Conservation (phyloP, 2,888 invertebrate species). For the Aphidius colemani region DNA sequence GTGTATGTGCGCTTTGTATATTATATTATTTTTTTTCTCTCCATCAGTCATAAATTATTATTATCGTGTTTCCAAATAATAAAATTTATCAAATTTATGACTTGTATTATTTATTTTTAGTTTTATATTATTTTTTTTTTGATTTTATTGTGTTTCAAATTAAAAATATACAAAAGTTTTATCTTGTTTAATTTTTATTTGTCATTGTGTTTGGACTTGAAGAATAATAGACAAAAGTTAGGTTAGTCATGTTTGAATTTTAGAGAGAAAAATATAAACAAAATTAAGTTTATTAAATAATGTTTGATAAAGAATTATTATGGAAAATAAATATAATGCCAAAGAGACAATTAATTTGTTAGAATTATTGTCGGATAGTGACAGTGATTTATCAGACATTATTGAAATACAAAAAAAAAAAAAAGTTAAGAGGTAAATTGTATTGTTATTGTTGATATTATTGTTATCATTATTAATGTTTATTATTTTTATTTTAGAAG, state of each 20-base stretch:
- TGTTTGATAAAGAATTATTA: constrained; percentile 27
- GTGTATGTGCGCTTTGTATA: too few relatives aligned
- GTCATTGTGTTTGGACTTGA: neutral
- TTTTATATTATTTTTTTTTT: neutral
- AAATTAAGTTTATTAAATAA: neutral
- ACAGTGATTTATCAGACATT: constrained; percentile 67
- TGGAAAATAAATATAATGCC: constrained; percentile 55
- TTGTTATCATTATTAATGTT: neutral
- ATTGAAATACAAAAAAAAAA: constrained; percentile 64
- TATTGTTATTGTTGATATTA: constrained; percentile 10
- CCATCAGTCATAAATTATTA: too few relatives aligned
- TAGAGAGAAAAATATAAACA: too few relatives aligned
- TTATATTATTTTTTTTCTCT: too few relatives aligned
- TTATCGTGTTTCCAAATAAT: too few relatives aligned
- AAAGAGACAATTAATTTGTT: constrained; percentile 71
- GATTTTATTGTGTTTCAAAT: neutral
- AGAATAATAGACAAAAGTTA: constrained; percentile 1
- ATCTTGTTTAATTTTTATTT: neutral
- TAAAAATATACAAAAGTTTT: neutral
- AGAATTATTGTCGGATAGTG: constrained; percentile 68
- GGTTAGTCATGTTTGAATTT: neutral
- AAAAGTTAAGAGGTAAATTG: constrained; percentile 64
- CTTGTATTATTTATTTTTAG: neutral
- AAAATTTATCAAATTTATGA: too few relatives aligned
- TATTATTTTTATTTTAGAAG: constrained; percentile 39